phyloP scores from a whole-genome alignment of 2,888 invertebrate species.

The Abrostola tripartita region DNA sequence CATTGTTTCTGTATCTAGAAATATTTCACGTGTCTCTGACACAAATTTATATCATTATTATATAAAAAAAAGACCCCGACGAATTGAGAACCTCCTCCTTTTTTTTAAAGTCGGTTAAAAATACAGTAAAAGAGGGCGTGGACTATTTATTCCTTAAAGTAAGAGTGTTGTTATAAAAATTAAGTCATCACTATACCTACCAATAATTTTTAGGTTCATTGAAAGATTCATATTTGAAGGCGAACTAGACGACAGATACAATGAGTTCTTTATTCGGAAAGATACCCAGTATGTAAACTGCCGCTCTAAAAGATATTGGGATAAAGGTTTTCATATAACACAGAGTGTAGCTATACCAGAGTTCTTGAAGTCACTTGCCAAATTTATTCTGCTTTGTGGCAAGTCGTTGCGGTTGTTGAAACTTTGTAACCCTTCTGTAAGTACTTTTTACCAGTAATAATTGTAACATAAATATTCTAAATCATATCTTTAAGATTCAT shows the following conservation, averaged over 20 bases:
- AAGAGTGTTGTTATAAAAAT: no score
- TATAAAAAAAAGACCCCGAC: no score
- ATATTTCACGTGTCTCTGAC: no score
- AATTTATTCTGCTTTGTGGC: slow-evolving; percentile 92
- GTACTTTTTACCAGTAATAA: slow-evolving; percentile 53
- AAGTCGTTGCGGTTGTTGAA: slow-evolving; percentile 92
- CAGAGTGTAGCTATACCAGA: slow-evolving; percentile 89
- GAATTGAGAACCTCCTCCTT: no score
- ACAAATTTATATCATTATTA: no score
- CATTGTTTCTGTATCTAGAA: no score
- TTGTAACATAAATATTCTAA: no score
- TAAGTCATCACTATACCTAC: no score
- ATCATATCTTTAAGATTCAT: no score
- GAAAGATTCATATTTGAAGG: slow-evolving; percentile 96
- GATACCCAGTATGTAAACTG: slow-evolving; percentile 90
- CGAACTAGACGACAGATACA: slow-evolving; percentile 92
- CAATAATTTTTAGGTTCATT: slow-evolving; percentile 87
- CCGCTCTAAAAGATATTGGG: slow-evolving; percentile 90
- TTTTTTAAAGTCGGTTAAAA: no score
- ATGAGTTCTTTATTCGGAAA: slow-evolving; percentile 95
- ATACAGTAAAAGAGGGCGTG: no score
- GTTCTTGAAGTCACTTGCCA: slow-evolving; percentile 90
- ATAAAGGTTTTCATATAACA: slow-evolving; percentile 88
- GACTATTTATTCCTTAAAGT: no score
- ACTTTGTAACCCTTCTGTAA: slow-evolving; percentile 91